Base-by-base conservation (phyloP, 2,888 invertebrate species). In the Fragum fragum region DNA sequence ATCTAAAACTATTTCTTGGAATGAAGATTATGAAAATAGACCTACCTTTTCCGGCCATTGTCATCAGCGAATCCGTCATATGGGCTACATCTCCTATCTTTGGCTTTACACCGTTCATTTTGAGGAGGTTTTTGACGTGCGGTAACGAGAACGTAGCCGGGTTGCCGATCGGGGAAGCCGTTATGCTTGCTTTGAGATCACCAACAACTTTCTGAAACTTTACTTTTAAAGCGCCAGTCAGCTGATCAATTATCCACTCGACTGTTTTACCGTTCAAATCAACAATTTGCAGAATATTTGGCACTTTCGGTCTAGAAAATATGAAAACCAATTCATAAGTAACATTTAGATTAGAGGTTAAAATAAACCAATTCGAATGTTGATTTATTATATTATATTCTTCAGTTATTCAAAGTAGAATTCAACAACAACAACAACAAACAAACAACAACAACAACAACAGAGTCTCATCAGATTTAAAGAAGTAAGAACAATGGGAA, bases 281-380 rank as follows among this genome's bases (percentile, higher is more conserved):
- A 11, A 84, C 74, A 18, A 84, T 84, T 6, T 76, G 76, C n/a
- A 84, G 66, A 59, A 84, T 84, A 32, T 84, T 76, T 0, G 84
- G 84, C 11, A 84, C 76, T 53, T 84, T 81, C 21, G 84, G 81
- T 16, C 84, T 84, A 71, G 21, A 47, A n/a, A n/a, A n/a, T n/a
- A n/a, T n/a, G n/a, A n/a, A n/a, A n/a, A n/a, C n/a, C n/a, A n/a
- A n/a, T n/a, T n/a, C n/a, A n/a, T n/a, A n/a, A n/a, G n/a, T n/a
- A n/a, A n/a, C n/a, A n/a, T n/a, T n/a, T n/a, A n/a, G n/a, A n/a
- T n/a, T n/a, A n/a, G n/a, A n/a, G n/a, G n/a, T n/a, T n/a, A n/a
- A n/a, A n/a, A n/a, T n/a, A n/a, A n/a, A n/a, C n/a, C n/a, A n/a
- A n/a, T n/a, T n/a, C n/a, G n/a, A n/a, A n/a, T n/a, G n/a, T n/a